phyloP scores from a whole-genome alignment of 2,797 vertebrate genomes.

The Cirrhinus mrigala region DNA sequence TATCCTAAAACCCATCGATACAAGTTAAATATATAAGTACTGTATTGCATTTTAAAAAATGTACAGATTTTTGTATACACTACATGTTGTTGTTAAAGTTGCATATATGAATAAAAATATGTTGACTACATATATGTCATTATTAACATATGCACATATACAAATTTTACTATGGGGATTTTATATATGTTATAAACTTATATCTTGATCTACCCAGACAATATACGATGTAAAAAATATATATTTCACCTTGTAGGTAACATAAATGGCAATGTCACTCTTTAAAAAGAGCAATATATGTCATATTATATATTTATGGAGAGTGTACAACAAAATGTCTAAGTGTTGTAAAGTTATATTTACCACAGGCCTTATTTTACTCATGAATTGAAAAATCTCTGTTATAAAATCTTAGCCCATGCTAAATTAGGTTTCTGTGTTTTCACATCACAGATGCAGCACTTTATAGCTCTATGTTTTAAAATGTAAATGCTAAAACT shows the following conservation, averaged over 20 bases:
- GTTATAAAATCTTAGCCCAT: neutral
- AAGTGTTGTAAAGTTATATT: neutral
- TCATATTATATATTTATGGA: too few species aligned
- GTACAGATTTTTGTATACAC: neutral
- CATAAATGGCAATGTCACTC: neutral
- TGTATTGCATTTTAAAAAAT: neutral
- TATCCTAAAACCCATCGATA: neutral
- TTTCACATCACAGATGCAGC: neutral
- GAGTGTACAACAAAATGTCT: neutral
- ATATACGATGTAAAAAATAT: too few species aligned
- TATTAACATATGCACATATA: neutral
- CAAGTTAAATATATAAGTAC: neutral
- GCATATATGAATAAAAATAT: neutral
- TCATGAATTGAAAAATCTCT: neutral
- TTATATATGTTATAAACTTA: neutral
- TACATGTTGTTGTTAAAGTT: neutral
- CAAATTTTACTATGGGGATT: neutral
- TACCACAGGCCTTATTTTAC: neutral
- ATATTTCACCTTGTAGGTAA: too few species aligned
- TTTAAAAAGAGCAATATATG: neutral
- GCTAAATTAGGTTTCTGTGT: too few species aligned
- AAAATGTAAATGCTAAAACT: neutral
- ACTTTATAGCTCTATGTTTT: neutral
- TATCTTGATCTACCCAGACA: neutral
- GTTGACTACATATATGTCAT: neutral